Percentiles rank a stretch among this genome's conserved stretches.
Evolutionary conservation across 2,888 invertebrate species (phyloP).

Genomic region (Hyposoter didymator): DNA sequence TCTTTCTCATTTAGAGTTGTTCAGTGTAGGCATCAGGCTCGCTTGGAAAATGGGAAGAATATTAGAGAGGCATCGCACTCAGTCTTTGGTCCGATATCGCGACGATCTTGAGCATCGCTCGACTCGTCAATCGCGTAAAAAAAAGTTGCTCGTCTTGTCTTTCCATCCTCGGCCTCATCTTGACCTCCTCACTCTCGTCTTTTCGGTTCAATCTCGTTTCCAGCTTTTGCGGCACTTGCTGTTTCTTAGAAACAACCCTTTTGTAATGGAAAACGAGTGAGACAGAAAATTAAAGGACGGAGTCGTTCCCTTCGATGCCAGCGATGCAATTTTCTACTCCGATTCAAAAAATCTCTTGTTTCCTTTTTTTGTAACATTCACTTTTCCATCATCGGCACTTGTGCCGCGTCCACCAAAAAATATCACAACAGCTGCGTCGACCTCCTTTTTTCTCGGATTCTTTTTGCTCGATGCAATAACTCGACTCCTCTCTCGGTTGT

Average conservation of each 20-base stretch:
- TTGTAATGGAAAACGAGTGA: constrained; percentile 76
- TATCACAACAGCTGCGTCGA: constrained; percentile 46
- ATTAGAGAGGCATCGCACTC: constrained; percentile 64
- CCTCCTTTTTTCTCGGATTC: neutral
- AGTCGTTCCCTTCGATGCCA: constrained; percentile 34
- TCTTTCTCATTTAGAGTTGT: neutral
- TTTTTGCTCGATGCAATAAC: constrained; percentile 10
- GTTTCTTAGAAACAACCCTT: constrained; percentile 30
- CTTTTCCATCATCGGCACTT: constrained; percentile 50
- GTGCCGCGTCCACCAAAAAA: constrained; percentile 51
- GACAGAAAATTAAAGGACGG: constrained; percentile 49
- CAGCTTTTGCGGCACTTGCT: neutral
- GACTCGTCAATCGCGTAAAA: constrained; percentile 65
- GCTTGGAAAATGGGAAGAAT: constrained; percentile 51
- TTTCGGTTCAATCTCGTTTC: constrained; percentile 27
- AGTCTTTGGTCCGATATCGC: constrained; percentile 60
- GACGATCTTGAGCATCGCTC: constrained; percentile 61
- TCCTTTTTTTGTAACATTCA: constrained; percentile 5
- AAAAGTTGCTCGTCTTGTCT: constrained; percentile 54
- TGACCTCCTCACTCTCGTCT: constrained; percentile 32
- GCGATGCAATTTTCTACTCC: constrained; percentile 54
- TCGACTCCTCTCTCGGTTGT: constrained; percentile 41
- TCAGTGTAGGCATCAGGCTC: neutral
- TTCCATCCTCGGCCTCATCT: constrained; percentile 16
- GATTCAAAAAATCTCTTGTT: constrained; percentile 14